These are phyloP conservation scores for Agrotis clavis DNA, from an alignment of 2,888 invertebrate species.

Conservation along the genomic window DNA sequence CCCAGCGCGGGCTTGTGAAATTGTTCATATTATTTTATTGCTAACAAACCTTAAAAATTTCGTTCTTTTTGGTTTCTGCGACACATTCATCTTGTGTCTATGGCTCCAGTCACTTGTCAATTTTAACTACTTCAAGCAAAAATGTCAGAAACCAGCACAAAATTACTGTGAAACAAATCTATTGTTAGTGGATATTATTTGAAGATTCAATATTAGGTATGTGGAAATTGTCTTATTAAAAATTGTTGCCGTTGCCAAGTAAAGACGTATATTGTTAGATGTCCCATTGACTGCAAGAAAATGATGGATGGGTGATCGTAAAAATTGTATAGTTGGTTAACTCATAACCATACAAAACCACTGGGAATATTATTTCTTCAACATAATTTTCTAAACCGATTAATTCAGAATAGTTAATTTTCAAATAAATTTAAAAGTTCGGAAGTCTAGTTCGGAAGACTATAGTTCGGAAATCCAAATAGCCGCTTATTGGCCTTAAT, in stretches of 20 bases:
- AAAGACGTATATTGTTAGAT: neutral
- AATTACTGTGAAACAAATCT: constrained; percentile 65
- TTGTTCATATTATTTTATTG: neutral
- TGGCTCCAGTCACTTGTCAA: constrained; percentile 2
- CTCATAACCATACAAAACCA: too few relatives aligned
- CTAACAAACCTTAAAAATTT: neutral
- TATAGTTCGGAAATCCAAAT: neutral
- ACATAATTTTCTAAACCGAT: too few relatives aligned
- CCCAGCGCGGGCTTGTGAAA: too few relatives aligned
- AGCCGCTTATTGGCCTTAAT: neutral
- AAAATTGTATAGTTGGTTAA: too few relatives aligned
- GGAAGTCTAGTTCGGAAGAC: too few relatives aligned
- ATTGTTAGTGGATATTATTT: constrained; percentile 32
- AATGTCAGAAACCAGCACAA: constrained; percentile 61
- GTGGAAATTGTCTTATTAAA: neutral
- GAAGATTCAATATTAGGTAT: constrained; percentile 42
- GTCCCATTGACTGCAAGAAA: neutral
- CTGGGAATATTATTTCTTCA: too few relatives aligned
- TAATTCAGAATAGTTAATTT: too few relatives aligned
- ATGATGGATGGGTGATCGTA: neutral
- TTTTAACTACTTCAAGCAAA: constrained; percentile 41
- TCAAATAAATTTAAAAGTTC: too few relatives aligned
- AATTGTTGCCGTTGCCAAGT: neutral
- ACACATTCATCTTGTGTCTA: neutral
- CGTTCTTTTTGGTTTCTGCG: constrained; percentile 12